Evolutionary conservation across 37 sponge, comb jelly and placozoan species (phyloP), one percentile per base, ranked within the genome.

Genomic region (Axinella damicornis): DNA sequence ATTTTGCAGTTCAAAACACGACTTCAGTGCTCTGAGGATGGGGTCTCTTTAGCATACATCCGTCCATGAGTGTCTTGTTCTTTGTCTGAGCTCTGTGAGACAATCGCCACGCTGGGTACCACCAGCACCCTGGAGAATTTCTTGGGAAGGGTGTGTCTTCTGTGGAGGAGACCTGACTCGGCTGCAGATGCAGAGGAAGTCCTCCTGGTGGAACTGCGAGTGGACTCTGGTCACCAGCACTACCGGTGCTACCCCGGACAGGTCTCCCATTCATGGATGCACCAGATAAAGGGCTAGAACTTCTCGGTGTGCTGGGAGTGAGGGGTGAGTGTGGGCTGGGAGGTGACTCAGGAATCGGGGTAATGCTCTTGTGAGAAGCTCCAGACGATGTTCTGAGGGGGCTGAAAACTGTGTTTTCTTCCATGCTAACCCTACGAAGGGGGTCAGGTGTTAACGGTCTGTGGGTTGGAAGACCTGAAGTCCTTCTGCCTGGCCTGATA

Each of bases 61-160:
- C 9, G 4, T 12, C 46, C 46, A 46, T 4, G 9, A 46, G 46
- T 46, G 46, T 61, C 62, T 14, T 27, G 62, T 6, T 27, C 69
- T 31, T 68, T 27, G 69, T 46, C 46, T 46, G 46, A 9, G 46
- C 46, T 46, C 33, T 27, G 37, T 19, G 73, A 46, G 14, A 71
- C 73, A 11, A 41, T 15, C 9, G 75, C 84, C 21, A 83, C 74
- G 39, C 84, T 62, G 36, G 85, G 80, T n/a, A 74, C 82, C 20
- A 83, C 70, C 55, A 74, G 4, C 54, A 92, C 93, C 32, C 40
- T 75, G 15, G 58, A 77, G n/a, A 55, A 20, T 57, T 20, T 70
- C 57, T 60, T 65, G 13, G 30, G 31, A 27, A 61, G n/a, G 27
- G 63, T 61, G 46, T 46, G 46, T 46, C 46, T 46, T 46, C 46